These are phyloP conservation scores for Cassiopea andromeda DNA, from an alignment of 30 jellyfish, hydroid and myxozoan species.

Conservation along the genomic window DNA sequence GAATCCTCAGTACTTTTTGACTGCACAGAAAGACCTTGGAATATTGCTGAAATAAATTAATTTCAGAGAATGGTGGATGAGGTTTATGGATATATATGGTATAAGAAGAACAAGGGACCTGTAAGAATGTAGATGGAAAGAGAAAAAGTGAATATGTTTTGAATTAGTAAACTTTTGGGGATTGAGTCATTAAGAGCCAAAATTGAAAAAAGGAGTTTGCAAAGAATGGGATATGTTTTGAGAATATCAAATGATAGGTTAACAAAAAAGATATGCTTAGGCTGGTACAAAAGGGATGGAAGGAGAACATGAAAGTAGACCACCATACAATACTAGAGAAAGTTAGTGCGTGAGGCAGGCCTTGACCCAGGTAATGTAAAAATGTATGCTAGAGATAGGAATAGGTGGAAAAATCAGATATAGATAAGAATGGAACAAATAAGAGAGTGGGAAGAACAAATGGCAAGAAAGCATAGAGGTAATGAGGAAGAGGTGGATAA, in stretches of 20 bases:
- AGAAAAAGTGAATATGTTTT: background rate
- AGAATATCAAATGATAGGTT: background rate
- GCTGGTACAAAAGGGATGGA: background rate
- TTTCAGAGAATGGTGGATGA: background rate
- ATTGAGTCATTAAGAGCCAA: background rate
- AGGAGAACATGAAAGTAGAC: background rate
- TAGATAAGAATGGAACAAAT: background rate
- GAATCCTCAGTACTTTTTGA: slow-evolving; percentile 9
- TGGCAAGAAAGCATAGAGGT: background rate
- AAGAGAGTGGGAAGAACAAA: background rate
- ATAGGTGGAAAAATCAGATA: background rate
- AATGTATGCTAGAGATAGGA: background rate
- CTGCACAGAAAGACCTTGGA: background rate
- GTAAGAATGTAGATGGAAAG: background rate
- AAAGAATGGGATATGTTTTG: slow-evolving; percentile 1
- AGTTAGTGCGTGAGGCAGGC: background rate
- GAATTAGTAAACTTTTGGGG: background rate
- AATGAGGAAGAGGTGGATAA: background rate
- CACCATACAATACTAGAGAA: slow-evolving; percentile 1
- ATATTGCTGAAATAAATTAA: background rate
- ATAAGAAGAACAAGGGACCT: background rate
- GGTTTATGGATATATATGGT: background rate
- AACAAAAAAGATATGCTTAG: background rate
- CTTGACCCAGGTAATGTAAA: background rate
- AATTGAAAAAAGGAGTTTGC: background rate